Percentiles rank a stretch among this genome's conserved stretches.
These are phyloP conservation scores for Drosophila demipolita DNA, from an alignment of 2,888 invertebrate genomes.

Conservation along the genomic window DNA sequence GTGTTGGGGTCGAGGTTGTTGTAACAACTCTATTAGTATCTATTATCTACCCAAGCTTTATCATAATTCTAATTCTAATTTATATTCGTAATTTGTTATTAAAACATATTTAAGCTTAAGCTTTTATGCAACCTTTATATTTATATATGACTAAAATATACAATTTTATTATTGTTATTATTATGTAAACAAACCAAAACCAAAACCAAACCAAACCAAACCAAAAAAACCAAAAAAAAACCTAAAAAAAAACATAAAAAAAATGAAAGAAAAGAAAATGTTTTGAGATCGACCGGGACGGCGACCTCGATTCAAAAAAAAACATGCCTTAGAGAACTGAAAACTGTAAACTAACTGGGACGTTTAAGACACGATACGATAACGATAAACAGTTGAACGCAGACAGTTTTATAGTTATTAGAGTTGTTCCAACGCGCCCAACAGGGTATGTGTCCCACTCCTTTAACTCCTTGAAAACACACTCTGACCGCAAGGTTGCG, in stretches of 20 bases:
- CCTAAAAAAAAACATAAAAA: slow-evolving; percentile 49
- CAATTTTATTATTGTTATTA: slow-evolving; percentile 84
- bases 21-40: slow-evolving; percentile 29
- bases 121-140: slow-evolving; percentile 63
- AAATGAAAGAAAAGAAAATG: slow-evolving; percentile 47
- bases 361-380: slow-evolving; percentile 21
- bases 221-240: slow-evolving; percentile 45
- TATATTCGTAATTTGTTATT: slow-evolving; percentile 40
- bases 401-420: slow-evolving; percentile 64
- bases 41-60: slow-evolving; percentile 15
- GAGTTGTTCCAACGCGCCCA: slow-evolving; percentile 66
- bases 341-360: slow-evolving; percentile 28
- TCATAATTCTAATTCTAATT: slow-evolving; percentile 19
- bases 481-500: slow-evolving; percentile 69
- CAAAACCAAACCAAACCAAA: slow-evolving; percentile 5
- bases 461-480: slow-evolving; percentile 68
- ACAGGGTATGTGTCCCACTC: slow-evolving; percentile 61
- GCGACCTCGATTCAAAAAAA: slow-evolving; percentile 25
- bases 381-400: slow-evolving; percentile 36
- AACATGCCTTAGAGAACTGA: slow-evolving; percentile 16
- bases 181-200: slow-evolving; percentile 64
- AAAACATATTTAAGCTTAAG: slow-evolving; percentile 57
- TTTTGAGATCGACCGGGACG: slow-evolving; percentile 39
- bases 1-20: slow-evolving; percentile 41
- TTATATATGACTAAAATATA: slow-evolving; percentile 83